Evolutionary conservation across 2,113 vertebrate species (phyloP), one percentile per base, ranked within the genome.

Genomic region (Ceratotherium simum): DNA sequence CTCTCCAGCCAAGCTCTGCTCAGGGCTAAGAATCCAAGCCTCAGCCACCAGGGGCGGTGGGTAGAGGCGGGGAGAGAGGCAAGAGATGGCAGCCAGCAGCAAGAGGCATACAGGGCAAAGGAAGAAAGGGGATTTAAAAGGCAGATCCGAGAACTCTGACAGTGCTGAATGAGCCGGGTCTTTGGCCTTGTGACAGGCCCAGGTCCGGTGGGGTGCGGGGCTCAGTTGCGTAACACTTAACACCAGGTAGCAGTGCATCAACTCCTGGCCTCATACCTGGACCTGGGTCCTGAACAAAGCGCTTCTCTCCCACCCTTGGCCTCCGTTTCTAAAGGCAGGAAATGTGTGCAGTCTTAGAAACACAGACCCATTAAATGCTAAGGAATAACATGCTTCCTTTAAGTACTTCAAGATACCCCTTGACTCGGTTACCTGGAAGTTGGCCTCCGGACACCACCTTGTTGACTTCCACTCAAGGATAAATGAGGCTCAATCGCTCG

Each of bases 191-290:
- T 4, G 70, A 64, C 25, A 5, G 70, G 23, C 11, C 54, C 8
- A 13, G 20, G 60, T 4, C 12, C 8, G 1, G 8, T 54, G 69
- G 64, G 18, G 17, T 70, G n/a, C 4, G 42, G 36, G 56, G 10
- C 58, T 90, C 6, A 23, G 96, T 90, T 95, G 88, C 51, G 36
- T 17, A 72, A 81, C 5, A 6, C 11, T 42, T 31, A 54, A 27
- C 20, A 17, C 16, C 79, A 33, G 14, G 33, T 21, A 54, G 69
- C 70, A 31, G 64, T 5, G 16, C 1, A 1, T n/a, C 51, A 3
- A 0, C 18, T 0, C 29, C 25, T 0, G 1, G 23, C 11, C 42
- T 73, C 25, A 0, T 21, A 46, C 8, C 2, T 25, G 76, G 54
- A 10, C 31, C 60, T 78, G 62, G 8, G 20, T 82, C 60, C 33